phyloP scores from a whole-genome alignment of 2,797 vertebrate species.

The Scyliorhinus canicula region DNA sequence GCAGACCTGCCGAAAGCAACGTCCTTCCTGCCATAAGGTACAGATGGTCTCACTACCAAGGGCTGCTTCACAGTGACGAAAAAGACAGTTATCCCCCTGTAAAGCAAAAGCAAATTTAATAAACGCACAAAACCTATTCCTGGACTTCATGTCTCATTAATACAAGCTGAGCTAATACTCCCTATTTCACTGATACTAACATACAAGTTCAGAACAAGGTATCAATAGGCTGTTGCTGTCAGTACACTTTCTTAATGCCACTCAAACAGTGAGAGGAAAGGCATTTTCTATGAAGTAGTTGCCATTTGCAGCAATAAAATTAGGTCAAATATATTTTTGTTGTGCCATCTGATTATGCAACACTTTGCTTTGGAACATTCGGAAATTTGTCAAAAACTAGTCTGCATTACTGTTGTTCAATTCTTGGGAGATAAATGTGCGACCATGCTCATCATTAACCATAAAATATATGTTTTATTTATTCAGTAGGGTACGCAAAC shows the following conservation, averaged over 20 bases:
- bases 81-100: slow-evolving; percentile 84
- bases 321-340: background rate
- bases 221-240: background rate
- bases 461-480: background rate
- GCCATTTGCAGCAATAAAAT: background rate
- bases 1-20: slow-evolving; percentile 82
- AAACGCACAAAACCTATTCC: background rate
- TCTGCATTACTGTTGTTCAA: background rate
- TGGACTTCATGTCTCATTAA: slow-evolving; percentile 34
- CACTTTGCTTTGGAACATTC: background rate
- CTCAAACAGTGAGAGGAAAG: background rate
- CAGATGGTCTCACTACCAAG: slow-evolving; percentile 83
- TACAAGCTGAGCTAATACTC: background rate
- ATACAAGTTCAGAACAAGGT: background rate
- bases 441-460: background rate
- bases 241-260: background rate
- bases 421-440: background rate
- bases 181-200: background rate
- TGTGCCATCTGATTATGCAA: background rate
- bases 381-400: background rate
- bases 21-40: slow-evolving; percentile 82
- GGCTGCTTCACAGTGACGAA: slow-evolving; percentile 88
- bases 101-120: background rate
- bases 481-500: background rate
- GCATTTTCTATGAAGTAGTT: background rate